Evolutionary conservation across 2,888 invertebrate species (phyloP).

Genomic region (Cantharis rustica): DNA sequence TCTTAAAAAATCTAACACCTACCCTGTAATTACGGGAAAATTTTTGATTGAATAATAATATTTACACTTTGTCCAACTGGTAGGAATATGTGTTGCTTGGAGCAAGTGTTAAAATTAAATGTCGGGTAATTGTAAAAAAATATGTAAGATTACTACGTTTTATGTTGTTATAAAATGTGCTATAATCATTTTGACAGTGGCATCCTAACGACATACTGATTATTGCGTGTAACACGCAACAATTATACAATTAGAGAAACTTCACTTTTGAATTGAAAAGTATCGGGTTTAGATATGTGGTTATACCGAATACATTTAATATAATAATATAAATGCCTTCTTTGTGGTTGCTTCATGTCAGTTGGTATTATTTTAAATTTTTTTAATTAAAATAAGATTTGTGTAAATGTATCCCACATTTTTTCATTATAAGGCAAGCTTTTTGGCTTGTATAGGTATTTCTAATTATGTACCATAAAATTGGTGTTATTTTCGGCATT

Average conservation of each 20-base stretch:
- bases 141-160: neutral
- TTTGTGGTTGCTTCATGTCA: conserved; percentile 6
- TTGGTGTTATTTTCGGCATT: neutral
- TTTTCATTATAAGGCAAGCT: neutral
- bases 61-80: neutral
- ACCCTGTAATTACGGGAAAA: neutral
- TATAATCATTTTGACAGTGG: conserved; percentile 8
- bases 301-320: conserved; percentile 4
- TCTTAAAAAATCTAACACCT: neutral
- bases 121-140: neutral
- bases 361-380: neutral
- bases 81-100: neutral
- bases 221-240: conserved; percentile 24
- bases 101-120: neutral
- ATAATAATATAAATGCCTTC: conserved; percentile 4
- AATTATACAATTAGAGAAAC: conserved; percentile 27
- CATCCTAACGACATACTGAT: conserved; percentile 12
- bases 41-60: neutral
- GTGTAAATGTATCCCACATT: neutral
- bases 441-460: neutral
- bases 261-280: conserved; percentile 16
- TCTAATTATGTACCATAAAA: neutral
- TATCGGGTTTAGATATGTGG: conserved; percentile 9
- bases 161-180: conserved; percentile 10
- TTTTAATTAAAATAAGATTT: neutral